Evolutionary conservation across 2,888 invertebrate genomes (phyloP), one percentile per base, ranked within the genome.

Genomic region (Hydrotaea diabolus): DNA sequence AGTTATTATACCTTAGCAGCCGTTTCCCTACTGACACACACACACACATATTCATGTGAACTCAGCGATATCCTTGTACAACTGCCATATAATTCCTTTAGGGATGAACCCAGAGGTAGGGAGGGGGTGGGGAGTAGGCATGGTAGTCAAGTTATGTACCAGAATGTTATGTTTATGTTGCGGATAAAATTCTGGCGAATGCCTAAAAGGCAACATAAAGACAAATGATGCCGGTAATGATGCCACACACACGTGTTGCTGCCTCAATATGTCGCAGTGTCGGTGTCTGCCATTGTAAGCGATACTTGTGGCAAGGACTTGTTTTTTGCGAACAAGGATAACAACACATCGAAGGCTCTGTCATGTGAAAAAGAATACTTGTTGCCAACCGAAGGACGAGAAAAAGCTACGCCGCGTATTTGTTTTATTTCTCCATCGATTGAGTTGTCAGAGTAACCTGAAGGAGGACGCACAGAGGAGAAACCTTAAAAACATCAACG

Each of bases 201-300:
- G 43, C 77, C 81, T 66, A 23, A 43, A 73, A 66, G 66, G 73
- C 49, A 73, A 64, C 11, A 57, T 43, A 26, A 36, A 62, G 39
- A 74, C 82, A 82, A 82, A 78, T 78, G 26, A 77, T 69, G 74
- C 74, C 77, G 77, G 74, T 78, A 82, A 82, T 78, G 77, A 82
- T 82, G 77, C 74, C 77, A 71, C 62, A 82, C 77, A 78, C 77
- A 78, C 77, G 62, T 82, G 69, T 59, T 82, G 4, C 36, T 31
- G n/a, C n/a, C n/a, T 4, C 39, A 8, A 3, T 39, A 13, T 3
- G 9, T 39, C 39, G 13, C 39, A 8, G 39, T 39, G 39, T 3
- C 39, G 8, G 39, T 39, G 9, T 13, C 39, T 39, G 39, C 9
- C 39, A 39, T 46, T 31, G 53, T 53, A 55, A 55, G 55, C 21